Evolutionary conservation across 2,888 invertebrate genomes (phyloP).

Genomic region (Eurytoma adleriae): DNA sequence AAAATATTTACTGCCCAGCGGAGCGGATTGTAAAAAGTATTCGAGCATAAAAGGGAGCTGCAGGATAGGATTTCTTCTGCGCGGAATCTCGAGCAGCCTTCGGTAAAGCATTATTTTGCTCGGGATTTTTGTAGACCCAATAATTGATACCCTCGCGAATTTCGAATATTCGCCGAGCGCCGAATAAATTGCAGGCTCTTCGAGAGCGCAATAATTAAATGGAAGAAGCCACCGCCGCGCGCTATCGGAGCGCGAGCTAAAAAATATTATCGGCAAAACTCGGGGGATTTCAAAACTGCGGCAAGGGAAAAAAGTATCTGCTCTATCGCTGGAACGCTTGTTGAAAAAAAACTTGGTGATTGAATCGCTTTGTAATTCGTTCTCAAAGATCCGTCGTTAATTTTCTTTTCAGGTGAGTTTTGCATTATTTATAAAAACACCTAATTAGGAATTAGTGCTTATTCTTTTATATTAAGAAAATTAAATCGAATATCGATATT

Average conservation of each 20-base stretch:
- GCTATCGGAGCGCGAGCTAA: neutral
- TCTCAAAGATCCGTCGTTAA: neutral
- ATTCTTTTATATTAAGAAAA: too few relatives aligned
- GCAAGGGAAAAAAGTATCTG: neutral
- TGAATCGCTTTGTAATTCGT: neutral
- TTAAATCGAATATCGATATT: too few relatives aligned
- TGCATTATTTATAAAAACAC: too few relatives aligned
- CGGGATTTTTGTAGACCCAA: conserved; percentile 38
- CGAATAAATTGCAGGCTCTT: conserved; percentile 28
- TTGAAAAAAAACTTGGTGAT: neutral
- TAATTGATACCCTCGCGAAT: conserved; percentile 50
- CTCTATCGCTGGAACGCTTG: neutral
- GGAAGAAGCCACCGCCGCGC: conserved; percentile 2
- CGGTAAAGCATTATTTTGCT: conserved; percentile 38
- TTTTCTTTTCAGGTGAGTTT: too few relatives aligned
- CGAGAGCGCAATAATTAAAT: conserved; percentile 39
- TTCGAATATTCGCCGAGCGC: conserved; percentile 38
- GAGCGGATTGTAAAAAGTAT: conserved; percentile 32
- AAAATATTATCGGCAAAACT: neutral
- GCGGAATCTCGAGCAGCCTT: conserved; percentile 23
- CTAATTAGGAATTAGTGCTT: too few relatives aligned
- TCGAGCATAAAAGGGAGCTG: neutral
- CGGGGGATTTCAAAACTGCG: conserved; percentile 17
- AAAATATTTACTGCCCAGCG: conserved; percentile 39
- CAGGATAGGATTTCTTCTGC: conserved; percentile 34